Conservation (phyloP, 2,113 vertebrate genomes). For the Apaloderma vittatum region DNA sequence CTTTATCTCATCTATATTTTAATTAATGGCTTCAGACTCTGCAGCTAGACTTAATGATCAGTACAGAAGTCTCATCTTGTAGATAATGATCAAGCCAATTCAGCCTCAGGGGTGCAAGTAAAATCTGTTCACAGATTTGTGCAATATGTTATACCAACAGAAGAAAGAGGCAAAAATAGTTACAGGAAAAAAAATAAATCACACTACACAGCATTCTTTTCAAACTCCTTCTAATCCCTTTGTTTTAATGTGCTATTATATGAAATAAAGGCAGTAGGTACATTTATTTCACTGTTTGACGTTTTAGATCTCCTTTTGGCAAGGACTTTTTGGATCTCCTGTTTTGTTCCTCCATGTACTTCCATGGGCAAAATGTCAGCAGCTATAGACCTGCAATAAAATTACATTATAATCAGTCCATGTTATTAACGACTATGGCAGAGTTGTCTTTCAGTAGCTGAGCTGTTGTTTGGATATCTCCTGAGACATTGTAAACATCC, state of each 20-base stretch:
- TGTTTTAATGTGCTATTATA: neutral
- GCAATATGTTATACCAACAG: neutral
- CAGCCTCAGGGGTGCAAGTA: neutral
- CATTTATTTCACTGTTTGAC: neutral
- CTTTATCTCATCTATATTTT: neutral
- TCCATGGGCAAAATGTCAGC: neutral
- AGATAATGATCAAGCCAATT: neutral
- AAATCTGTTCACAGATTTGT: neutral
- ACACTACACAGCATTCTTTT: neutral
- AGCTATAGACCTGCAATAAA: neutral
- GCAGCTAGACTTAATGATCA: neutral
- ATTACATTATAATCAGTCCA: neutral
- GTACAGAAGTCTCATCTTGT: neutral
- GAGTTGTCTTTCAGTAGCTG: neutral
- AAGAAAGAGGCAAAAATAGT: neutral
- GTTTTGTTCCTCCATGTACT: accelerated
- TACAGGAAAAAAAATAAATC: neutral
- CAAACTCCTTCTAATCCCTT: neutral
- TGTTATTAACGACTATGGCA: neutral
- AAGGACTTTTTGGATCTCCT: neutral
- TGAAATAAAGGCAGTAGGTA: neutral
- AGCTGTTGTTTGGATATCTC: neutral
- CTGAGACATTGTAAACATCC: neutral
- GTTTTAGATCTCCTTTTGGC: neutral
- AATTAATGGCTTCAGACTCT: neutral